Evolutionary conservation across 1,140 invertebrate species (phyloP).

Genomic region (Atta texana): DNA sequence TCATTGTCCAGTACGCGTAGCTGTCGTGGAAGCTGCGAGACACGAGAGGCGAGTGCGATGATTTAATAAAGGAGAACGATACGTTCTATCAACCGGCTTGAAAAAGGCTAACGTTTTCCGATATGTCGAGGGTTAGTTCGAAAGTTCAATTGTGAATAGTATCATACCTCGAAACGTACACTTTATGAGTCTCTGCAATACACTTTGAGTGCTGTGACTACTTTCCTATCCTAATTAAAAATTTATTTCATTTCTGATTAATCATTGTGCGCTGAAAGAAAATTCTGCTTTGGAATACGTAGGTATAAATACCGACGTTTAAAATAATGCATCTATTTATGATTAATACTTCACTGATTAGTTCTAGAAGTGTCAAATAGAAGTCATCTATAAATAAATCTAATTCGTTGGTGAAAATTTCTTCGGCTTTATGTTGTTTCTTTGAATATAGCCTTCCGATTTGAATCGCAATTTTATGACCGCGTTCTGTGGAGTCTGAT

Average conservation of each 20-base stretch:
- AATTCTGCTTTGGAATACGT: neutral
- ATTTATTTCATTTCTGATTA: neutral
- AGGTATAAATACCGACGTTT: neutral
- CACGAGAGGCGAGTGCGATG: neutral
- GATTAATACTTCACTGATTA: neutral
- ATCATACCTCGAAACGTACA: neutral
- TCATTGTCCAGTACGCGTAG: neutral
- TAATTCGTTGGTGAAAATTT: neutral
- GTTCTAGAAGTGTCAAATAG: neutral
- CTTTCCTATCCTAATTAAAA: neutral
- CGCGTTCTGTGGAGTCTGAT: neutral
- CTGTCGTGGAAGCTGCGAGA: neutral
- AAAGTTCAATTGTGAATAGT: constrained; percentile 23
- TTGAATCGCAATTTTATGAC: neutral
- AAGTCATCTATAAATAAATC: neutral
- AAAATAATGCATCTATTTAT: neutral
- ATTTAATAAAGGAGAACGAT: constrained; percentile 27
- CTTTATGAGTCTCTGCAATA: neutral
- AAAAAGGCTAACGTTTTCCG: constrained; percentile 38
- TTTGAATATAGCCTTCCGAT: neutral
- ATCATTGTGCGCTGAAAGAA: neutral
- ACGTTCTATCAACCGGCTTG: neutral
- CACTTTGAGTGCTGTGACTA: too few species aligned
- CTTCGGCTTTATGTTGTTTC: neutral
- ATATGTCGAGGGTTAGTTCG: constrained; percentile 22